Conservation (phyloP, 2,797 vertebrate species). For the Coregonus ussuriensis region DNA sequence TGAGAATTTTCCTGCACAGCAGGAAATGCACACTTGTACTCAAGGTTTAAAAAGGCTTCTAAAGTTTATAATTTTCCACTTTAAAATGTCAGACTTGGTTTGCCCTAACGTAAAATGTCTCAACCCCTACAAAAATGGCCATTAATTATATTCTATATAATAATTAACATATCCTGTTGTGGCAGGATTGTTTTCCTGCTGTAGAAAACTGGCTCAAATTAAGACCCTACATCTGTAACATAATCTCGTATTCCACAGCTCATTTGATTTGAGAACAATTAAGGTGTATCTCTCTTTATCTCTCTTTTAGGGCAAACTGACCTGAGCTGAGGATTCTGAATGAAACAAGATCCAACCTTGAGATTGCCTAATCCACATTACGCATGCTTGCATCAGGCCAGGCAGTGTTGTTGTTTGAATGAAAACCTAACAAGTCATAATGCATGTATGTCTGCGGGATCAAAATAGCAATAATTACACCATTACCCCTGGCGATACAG, state of each 20-base stretch:
- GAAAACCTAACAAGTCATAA: constrained; percentile 75
- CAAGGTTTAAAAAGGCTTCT: no score
- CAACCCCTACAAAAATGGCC: not conserved
- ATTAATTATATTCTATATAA: no score
- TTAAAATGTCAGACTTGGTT: no score
- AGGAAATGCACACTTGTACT: no score
- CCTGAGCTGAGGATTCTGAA: constrained; percentile 24
- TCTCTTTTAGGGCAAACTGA: not conserved
- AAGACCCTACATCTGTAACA: no score
- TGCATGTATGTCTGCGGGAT: constrained; percentile 75
- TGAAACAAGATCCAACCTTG: constrained; percentile 52
- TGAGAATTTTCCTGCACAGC: no score
- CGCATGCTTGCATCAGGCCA: constrained; percentile 73
- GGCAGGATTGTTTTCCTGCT: no score
- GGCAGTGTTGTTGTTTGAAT: constrained; percentile 68
- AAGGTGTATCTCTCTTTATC: not conserved
- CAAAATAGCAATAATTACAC: constrained; percentile 81
- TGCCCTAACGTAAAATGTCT: no score
- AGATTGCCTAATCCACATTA: constrained; percentile 64
- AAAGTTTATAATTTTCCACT: no score
- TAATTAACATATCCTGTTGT: not conserved
- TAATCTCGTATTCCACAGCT: no score
- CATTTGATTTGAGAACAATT: not conserved
- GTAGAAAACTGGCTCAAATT: no score
- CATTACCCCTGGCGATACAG: constrained; percentile 74